phyloP scores from a whole-genome alignment of 2,888 invertebrate genomes.

The Dendrolimus pini region DNA sequence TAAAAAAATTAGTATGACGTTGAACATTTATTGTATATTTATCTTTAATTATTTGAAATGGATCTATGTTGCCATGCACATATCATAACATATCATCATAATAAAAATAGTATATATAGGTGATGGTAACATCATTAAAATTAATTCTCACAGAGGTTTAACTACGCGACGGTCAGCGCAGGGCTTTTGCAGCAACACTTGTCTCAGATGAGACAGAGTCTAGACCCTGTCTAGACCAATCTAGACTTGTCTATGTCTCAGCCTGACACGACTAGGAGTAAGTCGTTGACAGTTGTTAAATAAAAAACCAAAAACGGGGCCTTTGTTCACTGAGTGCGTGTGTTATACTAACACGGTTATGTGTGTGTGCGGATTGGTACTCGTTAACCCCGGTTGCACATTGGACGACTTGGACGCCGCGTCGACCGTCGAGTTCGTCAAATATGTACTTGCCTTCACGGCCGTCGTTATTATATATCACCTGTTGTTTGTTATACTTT shows the following conservation, averaged over 20 bases:
- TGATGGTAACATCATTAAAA: conserved; percentile 64
- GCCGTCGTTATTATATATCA: too few relatives aligned
- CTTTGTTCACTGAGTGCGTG: conserved; percentile 42
- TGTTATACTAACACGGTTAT: conserved; percentile 40
- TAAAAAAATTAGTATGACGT: too few relatives aligned
- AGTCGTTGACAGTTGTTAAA: conserved; percentile 41
- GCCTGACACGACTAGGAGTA: conserved; percentile 51
- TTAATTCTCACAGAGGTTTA: conserved; percentile 70
- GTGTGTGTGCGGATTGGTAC: conserved; percentile 16
- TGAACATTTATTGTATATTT: too few relatives aligned
- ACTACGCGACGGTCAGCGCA: conserved; percentile 73
- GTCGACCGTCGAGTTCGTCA: too few relatives aligned
- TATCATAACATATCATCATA: not conserved
- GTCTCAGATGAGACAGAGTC: conserved; percentile 63
- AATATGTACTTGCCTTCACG: too few relatives aligned
- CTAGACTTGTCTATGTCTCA: conserved; percentile 16
- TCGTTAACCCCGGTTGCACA: not conserved
- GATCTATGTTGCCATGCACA: not conserved
- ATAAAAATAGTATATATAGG: conserved; percentile 46
- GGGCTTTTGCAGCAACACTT: conserved; percentile 73
- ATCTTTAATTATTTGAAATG: too few relatives aligned
- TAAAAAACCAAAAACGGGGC: conserved; percentile 31
- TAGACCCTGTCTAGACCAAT: conserved; percentile 49
- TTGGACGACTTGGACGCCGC: too few relatives aligned
- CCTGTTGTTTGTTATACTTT: too few relatives aligned